phyloP scores from a whole-genome alignment of 2,888 invertebrate genomes.

The Oligia fasciuncula region DNA sequence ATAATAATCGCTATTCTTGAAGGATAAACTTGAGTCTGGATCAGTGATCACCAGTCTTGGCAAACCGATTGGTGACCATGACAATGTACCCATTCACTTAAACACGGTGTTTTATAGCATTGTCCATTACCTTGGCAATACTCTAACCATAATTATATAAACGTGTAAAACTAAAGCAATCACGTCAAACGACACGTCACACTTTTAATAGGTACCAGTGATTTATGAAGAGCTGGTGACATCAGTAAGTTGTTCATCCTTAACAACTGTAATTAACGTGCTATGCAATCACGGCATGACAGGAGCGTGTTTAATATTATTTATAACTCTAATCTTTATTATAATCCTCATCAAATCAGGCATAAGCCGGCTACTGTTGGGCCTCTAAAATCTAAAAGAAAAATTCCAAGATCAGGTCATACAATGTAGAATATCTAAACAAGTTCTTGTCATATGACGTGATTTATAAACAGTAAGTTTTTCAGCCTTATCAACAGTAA shows the following conservation, averaged over 20 bases:
- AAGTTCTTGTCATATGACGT: not conserved
- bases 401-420: not conserved
- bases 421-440: not conserved
- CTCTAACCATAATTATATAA: not conserved
- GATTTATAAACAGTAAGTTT: conserved; percentile 43
- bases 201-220: conserved; percentile 32
- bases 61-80: not conserved
- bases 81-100: not conserved
- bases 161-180: not conserved
- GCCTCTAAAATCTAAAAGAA: not conserved
- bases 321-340: not conserved
- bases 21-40: not conserved
- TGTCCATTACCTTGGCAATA: not conserved
- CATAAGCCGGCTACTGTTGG: not conserved
- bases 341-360: not conserved
- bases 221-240: conserved; percentile 65
- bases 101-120: not conserved
- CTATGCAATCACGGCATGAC: conserved; percentile 82
- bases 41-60: not conserved
- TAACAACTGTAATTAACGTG: conserved; percentile 81
- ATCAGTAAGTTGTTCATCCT: conserved; percentile 68
- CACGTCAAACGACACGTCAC: conserved; percentile 1
- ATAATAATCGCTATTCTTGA: not conserved
- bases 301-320: conserved; percentile 75
- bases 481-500: conserved; percentile 68